These are phyloP conservation scores for Augiades crinisus DNA, from an alignment of 2,888 invertebrate species.

Conservation along the genomic window DNA sequence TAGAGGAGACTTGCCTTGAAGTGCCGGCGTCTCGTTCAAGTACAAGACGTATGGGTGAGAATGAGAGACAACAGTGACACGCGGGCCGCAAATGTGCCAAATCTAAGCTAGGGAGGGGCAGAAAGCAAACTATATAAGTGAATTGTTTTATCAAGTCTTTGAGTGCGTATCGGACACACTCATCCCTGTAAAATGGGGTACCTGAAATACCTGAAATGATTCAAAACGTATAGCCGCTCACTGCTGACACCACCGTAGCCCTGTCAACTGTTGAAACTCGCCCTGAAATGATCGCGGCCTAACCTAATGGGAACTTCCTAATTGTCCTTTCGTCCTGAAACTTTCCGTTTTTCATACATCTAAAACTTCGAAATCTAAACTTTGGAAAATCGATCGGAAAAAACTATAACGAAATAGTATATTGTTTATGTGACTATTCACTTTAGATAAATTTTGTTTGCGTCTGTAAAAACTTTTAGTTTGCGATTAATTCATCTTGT, in stretches of 20 bases:
- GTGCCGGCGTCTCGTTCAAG: constrained; percentile 80
- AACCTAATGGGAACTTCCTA: constrained; percentile 55
- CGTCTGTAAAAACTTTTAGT: background rate
- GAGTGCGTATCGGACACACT: constrained; percentile 70
- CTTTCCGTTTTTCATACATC: constrained; percentile 18
- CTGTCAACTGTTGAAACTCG: constrained; percentile 82
- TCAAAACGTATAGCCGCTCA: constrained; percentile 72
- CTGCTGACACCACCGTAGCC: constrained; percentile 74
- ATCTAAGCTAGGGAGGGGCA: constrained; percentile 83
- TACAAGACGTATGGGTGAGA: constrained; percentile 81
- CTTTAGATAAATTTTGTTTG: background rate
- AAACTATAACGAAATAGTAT: background rate
- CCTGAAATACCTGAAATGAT: constrained; percentile 80
- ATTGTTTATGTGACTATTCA: background rate
- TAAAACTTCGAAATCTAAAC: background rate
- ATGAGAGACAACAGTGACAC: constrained; percentile 83
- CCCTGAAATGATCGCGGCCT: constrained; percentile 71
- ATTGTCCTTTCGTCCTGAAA: constrained; percentile 8
- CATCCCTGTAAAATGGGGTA: constrained; percentile 61
- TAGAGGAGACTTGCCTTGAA: constrained; percentile 77
- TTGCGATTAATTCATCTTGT: background rate
- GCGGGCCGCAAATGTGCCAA: constrained; percentile 82
- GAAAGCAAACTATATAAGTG: constrained; percentile 82
- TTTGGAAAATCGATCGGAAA: background rate
- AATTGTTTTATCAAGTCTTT: constrained; percentile 63